Base-by-base conservation (phyloP, 2,888 invertebrate genomes). In the Trypoxylon attenuatum region DNA sequence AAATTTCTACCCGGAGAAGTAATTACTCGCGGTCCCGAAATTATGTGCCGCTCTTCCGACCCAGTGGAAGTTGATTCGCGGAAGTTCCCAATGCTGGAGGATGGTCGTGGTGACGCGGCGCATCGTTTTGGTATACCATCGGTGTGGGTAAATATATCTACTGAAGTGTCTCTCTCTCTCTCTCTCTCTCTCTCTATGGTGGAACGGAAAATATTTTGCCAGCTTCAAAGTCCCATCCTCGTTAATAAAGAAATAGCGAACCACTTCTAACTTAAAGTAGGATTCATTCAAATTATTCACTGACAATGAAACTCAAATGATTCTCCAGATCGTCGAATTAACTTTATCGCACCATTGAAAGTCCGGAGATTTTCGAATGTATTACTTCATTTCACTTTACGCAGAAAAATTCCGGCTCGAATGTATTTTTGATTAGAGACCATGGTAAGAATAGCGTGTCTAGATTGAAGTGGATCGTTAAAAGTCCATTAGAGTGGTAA, bases 1-100 rank as follows among this genome's bases (percentile, higher is more conserved):
- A 58, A 70, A 67, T 72, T 71, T 71, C 71, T n/a, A n/a, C n/a
- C 46, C 65, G 56, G 52, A 54, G 56, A 47, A 51, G 54, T 71
- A 69, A 72, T 72, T 72, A 69, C 69, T 59, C 60, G 61, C 45
- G 39, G 59, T 49, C 27, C 42, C 27, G 54, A 51, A 72, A 69
- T 69, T 72, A 59, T 60, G 46, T 55, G 58, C 58, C 61, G 64
- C 61, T 65, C 57, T 73, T 54, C 66, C 73, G 58, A 64, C 54
- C 63, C 59, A 49, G 49, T 63, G 63, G 63, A 64, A 64, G 53
- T 59, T 54, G 63, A 67, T 58, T 61, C 51, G 46, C 39, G 16
- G 22, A 55, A 60, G 62, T 51, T 53, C 46, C 41, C 45, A 64
- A 54, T 64, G n/a, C 59, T 45, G 53, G 49, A 45, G 55, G 55